Base-by-base conservation (phyloP, 2,888 invertebrate species). In the Altica lythri region DNA sequence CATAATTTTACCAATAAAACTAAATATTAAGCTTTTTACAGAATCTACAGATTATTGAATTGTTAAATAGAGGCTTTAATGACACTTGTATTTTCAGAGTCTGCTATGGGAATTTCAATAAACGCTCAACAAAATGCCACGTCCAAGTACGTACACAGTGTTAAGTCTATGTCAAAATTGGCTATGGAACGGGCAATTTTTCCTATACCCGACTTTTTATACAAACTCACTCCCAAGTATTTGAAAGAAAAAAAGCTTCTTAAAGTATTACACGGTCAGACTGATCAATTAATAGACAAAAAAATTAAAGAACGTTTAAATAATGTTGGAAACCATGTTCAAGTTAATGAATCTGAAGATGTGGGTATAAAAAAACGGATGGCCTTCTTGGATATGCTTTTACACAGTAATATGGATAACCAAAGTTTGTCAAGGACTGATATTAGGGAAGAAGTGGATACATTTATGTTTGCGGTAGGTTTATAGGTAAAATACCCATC, bases 21-120 rank as follows among this genome's bases (percentile, higher is more conserved):
- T n/a, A n/a, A n/a, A n/a, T n/a, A n/a, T n/a, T n/a, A n/a, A n/a
- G n/a, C n/a, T n/a, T n/a, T n/a, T n/a, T n/a, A n/a, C n/a, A n/a
- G n/a, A n/a, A n/a, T n/a, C n/a, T n/a, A n/a, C n/a, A n/a, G n/a
- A n/a, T n/a, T n/a, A n/a, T n/a, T n/a, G n/a, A n/a, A n/a, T n/a
- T n/a, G n/a, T n/a, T n/a, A n/a, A n/a, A n/a, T n/a, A n/a, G n/a
- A n/a, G n/a, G n/a, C n/a, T n/a, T n/a, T n/a, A n/a, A n/a, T n/a
- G n/a, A n/a, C n/a, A n/a, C 4, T 13, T 6, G 2, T 79, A 80
- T 0, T 72, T 79, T 45, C 77, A 89, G 92, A 92, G 77, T 86
- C 90, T 8, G 88, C 92, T 5, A 93, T 93, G 92, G 92, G 91
- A 0, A 81, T 84, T 4, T 80, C 82, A 17, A 77, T 90, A 0